Conservation (phyloP, 2,113 vertebrate species). For the Tyto alba region DNA sequence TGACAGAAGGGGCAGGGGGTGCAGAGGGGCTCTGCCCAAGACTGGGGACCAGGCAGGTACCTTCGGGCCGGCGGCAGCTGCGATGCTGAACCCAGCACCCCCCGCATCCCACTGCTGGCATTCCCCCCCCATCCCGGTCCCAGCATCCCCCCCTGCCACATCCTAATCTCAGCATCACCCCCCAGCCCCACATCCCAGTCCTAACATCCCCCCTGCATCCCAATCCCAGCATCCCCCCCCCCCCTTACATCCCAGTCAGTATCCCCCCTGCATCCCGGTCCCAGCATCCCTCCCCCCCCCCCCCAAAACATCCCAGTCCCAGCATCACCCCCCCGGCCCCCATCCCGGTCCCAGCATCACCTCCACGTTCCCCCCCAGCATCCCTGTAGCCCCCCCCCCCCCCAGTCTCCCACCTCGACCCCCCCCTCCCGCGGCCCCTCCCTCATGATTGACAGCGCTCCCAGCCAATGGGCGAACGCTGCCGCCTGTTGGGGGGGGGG, state of each 20-base stretch:
- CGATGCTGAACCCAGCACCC: not conserved
- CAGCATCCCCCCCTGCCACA: not conserved
- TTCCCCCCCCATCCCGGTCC: not conserved
- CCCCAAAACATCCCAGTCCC: not conserved
- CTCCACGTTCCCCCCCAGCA: not conserved
- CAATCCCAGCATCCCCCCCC: not conserved
- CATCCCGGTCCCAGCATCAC: not conserved
- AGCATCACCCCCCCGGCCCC: too few species aligned
- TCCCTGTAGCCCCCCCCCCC: not conserved
- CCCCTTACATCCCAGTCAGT: not conserved
- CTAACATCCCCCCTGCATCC: not conserved
- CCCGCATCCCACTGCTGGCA: not conserved
- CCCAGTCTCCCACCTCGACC: not conserved
- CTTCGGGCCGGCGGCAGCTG: not conserved
- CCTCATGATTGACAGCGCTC: not conserved
- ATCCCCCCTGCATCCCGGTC: not conserved
- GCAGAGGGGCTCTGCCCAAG: too few species aligned
- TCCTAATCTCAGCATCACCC: not conserved
- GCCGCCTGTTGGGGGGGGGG: not conserved
- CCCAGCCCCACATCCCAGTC: not conserved
- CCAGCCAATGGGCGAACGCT: not conserved
- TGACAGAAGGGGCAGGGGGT: not conserved
- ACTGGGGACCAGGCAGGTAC: not conserved
- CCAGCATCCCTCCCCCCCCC: not conserved
- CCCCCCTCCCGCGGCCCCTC: not conserved